Evolutionary conservation across 2,888 invertebrate genomes (phyloP).

Genomic region (Notodonta ziczac): DNA sequence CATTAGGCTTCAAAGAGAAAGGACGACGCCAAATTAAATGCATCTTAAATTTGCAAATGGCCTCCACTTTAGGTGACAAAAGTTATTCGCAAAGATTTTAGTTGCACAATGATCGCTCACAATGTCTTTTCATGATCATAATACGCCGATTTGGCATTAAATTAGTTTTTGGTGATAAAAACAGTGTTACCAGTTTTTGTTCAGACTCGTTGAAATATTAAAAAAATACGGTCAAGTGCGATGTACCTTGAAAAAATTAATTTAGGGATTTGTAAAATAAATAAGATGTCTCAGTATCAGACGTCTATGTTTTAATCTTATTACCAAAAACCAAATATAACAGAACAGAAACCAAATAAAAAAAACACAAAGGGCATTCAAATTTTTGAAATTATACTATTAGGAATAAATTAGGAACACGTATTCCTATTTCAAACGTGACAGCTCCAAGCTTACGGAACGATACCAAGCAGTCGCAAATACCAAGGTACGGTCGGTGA

Average conservation of each 20-base stretch:
- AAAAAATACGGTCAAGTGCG: conserved; percentile 8
- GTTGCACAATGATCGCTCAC: conserved; percentile 4
- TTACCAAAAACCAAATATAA: neutral
- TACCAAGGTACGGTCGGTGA: conserved; percentile 17
- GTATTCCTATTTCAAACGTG: conserved; percentile 25
- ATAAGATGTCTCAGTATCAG: neutral
- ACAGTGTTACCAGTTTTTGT: neutral
- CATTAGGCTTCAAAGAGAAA: conserved; percentile 1
- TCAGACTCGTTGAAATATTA: conserved; percentile 3
- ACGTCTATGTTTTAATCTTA: neutral
- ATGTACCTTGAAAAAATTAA: neutral
- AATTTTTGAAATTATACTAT: neutral
- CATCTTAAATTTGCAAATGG: conserved; percentile 3
- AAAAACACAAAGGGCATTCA: neutral
- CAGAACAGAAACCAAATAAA: neutral
- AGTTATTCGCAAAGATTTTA: conserved; percentile 3
- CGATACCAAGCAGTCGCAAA: conserved; percentile 23
- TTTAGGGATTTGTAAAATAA: neutral
- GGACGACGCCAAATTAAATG: neutral
- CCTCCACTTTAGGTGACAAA: conserved; percentile 6
- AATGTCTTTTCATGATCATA: conserved; percentile 7
- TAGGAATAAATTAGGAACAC: neutral
- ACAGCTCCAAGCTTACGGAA: conserved; percentile 27
- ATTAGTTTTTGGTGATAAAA: conserved; percentile 6
- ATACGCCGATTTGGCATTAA: conserved; percentile 8